These are phyloP conservation scores for Euwallacea similis DNA, from an alignment of 1,140 invertebrate genomes.

Conservation along the genomic window DNA sequence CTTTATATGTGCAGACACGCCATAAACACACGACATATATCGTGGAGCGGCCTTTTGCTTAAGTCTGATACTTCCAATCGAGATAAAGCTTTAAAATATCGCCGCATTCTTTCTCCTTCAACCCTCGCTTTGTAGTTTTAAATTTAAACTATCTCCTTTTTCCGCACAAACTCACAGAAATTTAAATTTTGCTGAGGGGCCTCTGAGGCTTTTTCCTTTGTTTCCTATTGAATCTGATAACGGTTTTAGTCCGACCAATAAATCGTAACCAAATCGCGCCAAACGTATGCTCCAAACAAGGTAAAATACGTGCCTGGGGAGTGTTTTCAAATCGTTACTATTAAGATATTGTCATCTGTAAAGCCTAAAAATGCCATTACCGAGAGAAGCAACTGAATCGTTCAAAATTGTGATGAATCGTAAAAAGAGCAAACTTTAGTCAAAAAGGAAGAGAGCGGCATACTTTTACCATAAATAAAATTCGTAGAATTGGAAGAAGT, in stretches of 20 bases:
- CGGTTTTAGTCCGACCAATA: conserved; percentile 38
- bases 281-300: conserved; percentile 4
- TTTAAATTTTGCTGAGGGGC: conserved; percentile 40
- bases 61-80: conserved; percentile 43
- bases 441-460: not conserved
- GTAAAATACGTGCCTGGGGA: conserved; percentile 4
- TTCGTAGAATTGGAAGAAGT: too few relatives aligned
- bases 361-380: too few relatives aligned
- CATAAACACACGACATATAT: conserved; percentile 41
- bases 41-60: conserved; percentile 38
- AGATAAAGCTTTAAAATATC: conserved; percentile 45
- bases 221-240: conserved; percentile 46
- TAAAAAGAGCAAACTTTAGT: too few relatives aligned
- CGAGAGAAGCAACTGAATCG: too few relatives aligned
- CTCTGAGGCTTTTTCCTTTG: conserved; percentile 38
- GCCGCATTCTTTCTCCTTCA: conserved; percentile 42
- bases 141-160: conserved; percentile 46
- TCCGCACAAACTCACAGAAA: conserved; percentile 45
- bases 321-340: conserved; percentile 7
- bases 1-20: conserved; percentile 37
- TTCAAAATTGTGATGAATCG: too few relatives aligned
- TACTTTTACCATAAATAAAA: too few relatives aligned
- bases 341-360: conserved; percentile 5
- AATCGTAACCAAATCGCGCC: conserved; percentile 27
- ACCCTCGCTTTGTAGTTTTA: conserved; percentile 44